A percentile compares a stretch with the other conserved stretches of the same genome.
phyloP scores from a whole-genome alignment of 1,140 invertebrate species.

The Diabrotica virgifera region DNA sequence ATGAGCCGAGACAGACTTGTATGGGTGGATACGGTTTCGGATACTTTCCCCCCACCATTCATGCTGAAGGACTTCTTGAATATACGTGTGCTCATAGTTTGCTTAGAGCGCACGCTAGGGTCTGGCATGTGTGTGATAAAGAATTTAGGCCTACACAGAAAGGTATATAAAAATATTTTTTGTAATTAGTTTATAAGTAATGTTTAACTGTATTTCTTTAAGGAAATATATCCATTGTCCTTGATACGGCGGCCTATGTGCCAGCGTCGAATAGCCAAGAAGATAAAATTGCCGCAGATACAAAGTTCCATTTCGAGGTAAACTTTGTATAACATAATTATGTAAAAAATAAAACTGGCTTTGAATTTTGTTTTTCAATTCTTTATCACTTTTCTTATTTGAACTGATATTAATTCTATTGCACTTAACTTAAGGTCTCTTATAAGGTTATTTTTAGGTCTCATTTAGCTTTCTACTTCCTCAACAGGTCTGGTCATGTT shows the following conservation, averaged over 20 bases:
- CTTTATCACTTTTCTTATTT: too few relatives aligned
- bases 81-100: conserved; percentile 38
- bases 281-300: conserved; percentile 20
- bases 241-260: conserved; percentile 13
- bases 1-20: conserved; percentile 49
- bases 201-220: background rate
- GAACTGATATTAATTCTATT: too few relatives aligned
- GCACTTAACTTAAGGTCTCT: too few relatives aligned
- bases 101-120: conserved; percentile 34
- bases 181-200: background rate
- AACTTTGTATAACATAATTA: background rate
- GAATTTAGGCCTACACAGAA: conserved; percentile 33
- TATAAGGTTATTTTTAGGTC: too few relatives aligned
- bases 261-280: conserved; percentile 15
- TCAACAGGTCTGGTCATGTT: too few relatives aligned
- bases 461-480: too few relatives aligned
- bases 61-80: conserved; percentile 33
- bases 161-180: conserved; percentile 17
- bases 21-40: conserved; percentile 30
- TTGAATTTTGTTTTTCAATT: too few relatives aligned
- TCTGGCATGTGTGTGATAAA: conserved; percentile 34
- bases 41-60: conserved; percentile 29
- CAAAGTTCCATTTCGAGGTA: conserved; percentile 19
- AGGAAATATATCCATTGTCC: conserved; percentile 19
- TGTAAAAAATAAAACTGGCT: too few relatives aligned